phyloP scores from a whole-genome alignment of 2,113 vertebrate species.

The Dipodomys ordii region DNA sequence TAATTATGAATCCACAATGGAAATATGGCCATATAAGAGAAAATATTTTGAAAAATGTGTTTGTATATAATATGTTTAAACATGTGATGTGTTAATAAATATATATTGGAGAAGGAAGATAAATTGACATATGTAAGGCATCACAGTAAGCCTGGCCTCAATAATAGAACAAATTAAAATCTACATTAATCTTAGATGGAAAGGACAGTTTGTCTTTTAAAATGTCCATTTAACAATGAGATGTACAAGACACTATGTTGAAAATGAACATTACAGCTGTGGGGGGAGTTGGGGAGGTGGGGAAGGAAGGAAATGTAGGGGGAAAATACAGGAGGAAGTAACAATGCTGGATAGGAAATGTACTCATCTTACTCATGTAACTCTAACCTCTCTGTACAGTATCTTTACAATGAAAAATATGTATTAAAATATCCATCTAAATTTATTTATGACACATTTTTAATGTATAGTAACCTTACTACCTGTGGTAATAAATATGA shows the following conservation, averaged over 20 bases:
- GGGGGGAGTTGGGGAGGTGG: too few species aligned
- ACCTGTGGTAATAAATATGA: neutral
- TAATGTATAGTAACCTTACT: neutral
- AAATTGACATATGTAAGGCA: neutral
- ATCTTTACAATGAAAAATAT: too few species aligned
- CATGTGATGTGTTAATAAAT: neutral
- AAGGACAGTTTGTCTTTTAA: neutral
- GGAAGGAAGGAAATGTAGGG: too few species aligned
- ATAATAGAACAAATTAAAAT: neutral
- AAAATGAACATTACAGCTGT: too few species aligned
- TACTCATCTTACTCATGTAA: too few species aligned
- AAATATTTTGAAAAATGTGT: neutral
- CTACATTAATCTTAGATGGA: neutral
- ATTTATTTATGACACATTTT: neutral
- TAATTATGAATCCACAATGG: neutral
- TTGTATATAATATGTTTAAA: neutral
- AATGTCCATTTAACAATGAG: neutral
- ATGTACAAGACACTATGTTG: too few species aligned
- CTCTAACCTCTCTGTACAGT: too few species aligned
- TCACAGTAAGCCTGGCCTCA: neutral
- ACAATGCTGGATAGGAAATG: too few species aligned
- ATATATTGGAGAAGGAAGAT: neutral
- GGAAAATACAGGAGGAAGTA: too few species aligned
- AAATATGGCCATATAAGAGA: neutral
- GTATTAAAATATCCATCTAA: neutral